Evolutionary conservation across 2,113 vertebrate species (phyloP).

Genomic region (Eudyptes chrysolophus): DNA sequence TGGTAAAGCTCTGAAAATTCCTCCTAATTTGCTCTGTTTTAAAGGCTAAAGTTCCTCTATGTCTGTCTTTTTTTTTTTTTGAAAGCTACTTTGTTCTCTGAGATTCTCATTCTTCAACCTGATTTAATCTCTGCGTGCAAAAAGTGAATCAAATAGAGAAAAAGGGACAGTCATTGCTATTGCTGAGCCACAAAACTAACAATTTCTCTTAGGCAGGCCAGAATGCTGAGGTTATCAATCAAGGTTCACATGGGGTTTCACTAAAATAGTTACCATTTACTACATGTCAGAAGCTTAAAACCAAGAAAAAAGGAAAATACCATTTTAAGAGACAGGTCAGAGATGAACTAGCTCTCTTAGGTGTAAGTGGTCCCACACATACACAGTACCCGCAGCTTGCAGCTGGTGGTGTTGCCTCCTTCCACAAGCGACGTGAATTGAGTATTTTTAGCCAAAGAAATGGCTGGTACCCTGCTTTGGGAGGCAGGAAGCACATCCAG

Average conservation of each 20-base stretch:
- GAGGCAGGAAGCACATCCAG: background rate
- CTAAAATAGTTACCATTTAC: background rate
- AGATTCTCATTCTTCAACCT: background rate
- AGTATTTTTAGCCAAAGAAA: background rate
- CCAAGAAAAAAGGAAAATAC: background rate
- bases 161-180: background rate
- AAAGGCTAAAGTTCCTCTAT: background rate
- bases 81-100: background rate
- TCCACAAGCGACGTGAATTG: fast-evolving
- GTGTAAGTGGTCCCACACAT: background rate
- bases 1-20: background rate
- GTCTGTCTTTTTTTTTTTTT: background rate
- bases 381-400: background rate
- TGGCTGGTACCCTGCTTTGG: background rate
- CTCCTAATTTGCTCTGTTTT: background rate
- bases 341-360: background rate
- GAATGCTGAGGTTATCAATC: background rate
- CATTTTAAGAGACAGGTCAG: background rate
- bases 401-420: background rate
- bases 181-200: background rate
- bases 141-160: background rate
- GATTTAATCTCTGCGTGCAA: background rate
- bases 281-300: background rate
- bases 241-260: background rate
- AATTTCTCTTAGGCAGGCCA: background rate